Base-by-base conservation (phyloP, 2,888 invertebrate genomes). In the Helicoverpa assulta region DNA sequence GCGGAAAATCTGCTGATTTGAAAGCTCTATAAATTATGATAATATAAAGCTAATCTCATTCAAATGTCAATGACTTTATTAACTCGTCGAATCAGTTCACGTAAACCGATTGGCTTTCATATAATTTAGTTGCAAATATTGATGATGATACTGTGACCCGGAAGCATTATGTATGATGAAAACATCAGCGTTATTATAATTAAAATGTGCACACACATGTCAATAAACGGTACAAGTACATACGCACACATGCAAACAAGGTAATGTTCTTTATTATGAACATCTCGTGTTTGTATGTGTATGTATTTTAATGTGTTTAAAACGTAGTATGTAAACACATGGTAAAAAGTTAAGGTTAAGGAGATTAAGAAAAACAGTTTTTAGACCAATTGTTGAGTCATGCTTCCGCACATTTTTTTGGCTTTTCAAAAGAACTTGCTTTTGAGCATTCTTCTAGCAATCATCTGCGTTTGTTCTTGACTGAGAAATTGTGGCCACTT, bases 161-260 rank as follows among this genome's bases (percentile, higher is more conserved):
- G 21, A 65, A 58, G 10, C 47, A 58, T 73, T 50, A 40, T 61
- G 7, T 50, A 40, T 61, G 7, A 18, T 66, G 52, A 55, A 72
- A 78, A 73, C 54, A 8, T 26, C 26, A 43, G 58, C 43, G 33
- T 78, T 55, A 78, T 78, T 78, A 50, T 75, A 61, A 72, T 78
- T 47, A 71, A 65, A 61, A 78, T 33, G 60, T 37, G 29, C 21
- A 56, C n/a, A 56, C n/a, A 12, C 26, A 58, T 21, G 54, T 29
- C 10, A 14, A n/a, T 21, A n/a, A 12, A 16, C 19, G 52, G 21
- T 21, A 26, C 5, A 4, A 12, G 14, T 21, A 5, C 21, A 26
- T 14, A 40, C 16, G n/a, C n/a, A 55, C 33, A 55, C 50, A 50
- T 19, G 8, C 18, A 18, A 50, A 10, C n/a, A 10, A 26, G 14